These are phyloP conservation scores for Diachrysia chrysitis DNA, from an alignment of 2,888 invertebrate genomes.

Conservation along the genomic window DNA sequence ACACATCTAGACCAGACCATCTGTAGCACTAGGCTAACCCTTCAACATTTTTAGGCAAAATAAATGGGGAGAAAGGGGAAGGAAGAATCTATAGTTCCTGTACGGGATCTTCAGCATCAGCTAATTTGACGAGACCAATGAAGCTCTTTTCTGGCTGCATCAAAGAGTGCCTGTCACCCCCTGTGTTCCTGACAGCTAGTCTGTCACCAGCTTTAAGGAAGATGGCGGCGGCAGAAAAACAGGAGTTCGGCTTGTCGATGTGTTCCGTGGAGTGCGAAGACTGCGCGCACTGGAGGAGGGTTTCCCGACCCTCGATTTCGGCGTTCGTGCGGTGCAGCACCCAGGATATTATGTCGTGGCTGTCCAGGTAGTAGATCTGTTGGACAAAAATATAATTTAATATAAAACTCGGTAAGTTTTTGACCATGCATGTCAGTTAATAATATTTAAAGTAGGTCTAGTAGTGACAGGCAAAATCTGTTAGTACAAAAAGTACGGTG, in stretches of 20 bases:
- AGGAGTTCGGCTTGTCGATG: conserved; percentile 91
- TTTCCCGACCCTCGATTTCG: conserved; percentile 87
- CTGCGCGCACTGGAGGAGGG: conserved; percentile 93
- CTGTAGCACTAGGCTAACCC: conserved; percentile 15
- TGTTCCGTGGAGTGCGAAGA: conserved; percentile 89
- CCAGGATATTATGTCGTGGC: conserved; percentile 93
- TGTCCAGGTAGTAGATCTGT: conserved; percentile 94
- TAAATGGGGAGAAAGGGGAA: conserved; percentile 24
- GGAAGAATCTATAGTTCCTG: conserved; percentile 70
- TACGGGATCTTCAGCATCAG: conserved; percentile 85
- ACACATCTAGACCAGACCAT: conserved; percentile 18
- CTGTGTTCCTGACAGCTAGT: conserved; percentile 92
- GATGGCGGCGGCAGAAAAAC: conserved; percentile 92
- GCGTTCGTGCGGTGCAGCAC: conserved; percentile 90
- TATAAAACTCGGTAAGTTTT: no score
- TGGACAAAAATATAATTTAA: neutral
- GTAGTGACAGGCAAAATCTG: no score
- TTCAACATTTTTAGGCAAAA: conserved; percentile 15
- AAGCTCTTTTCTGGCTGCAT: conserved; percentile 94
- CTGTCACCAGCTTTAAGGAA: conserved; percentile 91
- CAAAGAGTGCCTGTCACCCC: conserved; percentile 91
- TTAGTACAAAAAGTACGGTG: no score
- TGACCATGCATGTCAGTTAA: no score
- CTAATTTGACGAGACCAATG: conserved; percentile 94
- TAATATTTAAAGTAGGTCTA: no score